These are phyloP conservation scores for Lanius ludovicianus DNA, from an alignment of 2,113 vertebrate species.

Conservation along the genomic window DNA sequence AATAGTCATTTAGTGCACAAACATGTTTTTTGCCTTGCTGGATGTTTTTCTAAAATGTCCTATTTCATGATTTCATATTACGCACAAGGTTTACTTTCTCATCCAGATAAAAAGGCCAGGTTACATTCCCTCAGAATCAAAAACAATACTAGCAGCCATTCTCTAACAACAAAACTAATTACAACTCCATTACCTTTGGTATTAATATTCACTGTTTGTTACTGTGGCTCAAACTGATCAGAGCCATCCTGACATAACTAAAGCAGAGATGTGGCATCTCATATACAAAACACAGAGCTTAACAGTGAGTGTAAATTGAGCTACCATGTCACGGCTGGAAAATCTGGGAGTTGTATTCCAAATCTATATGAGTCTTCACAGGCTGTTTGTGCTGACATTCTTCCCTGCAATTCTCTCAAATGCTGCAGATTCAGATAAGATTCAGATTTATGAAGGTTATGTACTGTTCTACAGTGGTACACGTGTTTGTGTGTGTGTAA, in stretches of 20 bases:
- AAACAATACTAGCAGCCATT: neutral
- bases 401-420: slow-evolving; percentile 41
- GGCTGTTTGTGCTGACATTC: slow-evolving; percentile 47
- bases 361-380: slow-evolving; percentile 64
- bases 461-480: neutral
- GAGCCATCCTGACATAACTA: neutral
- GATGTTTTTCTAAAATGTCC: neutral
- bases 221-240: neutral
- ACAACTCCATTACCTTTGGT: neutral
- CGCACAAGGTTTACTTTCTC: neutral
- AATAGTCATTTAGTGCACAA: neutral
- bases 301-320: slow-evolving; percentile 30
- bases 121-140: neutral
- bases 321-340: slow-evolving; percentile 36
- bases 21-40: neutral
- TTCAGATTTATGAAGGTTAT: slow-evolving; percentile 70
- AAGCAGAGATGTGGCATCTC: slow-evolving; percentile 18
- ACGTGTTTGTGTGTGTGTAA: neutral
- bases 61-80: neutral
- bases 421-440: slow-evolving; percentile 69
- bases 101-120: neutral
- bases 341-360: slow-evolving; percentile 50
- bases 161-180: neutral
- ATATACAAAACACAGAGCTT: slow-evolving; percentile 49
- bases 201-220: slow-evolving; percentile 18